phyloP scores from a whole-genome alignment of 2,797 vertebrate genomes.

The Crenuchus spilurus region DNA sequence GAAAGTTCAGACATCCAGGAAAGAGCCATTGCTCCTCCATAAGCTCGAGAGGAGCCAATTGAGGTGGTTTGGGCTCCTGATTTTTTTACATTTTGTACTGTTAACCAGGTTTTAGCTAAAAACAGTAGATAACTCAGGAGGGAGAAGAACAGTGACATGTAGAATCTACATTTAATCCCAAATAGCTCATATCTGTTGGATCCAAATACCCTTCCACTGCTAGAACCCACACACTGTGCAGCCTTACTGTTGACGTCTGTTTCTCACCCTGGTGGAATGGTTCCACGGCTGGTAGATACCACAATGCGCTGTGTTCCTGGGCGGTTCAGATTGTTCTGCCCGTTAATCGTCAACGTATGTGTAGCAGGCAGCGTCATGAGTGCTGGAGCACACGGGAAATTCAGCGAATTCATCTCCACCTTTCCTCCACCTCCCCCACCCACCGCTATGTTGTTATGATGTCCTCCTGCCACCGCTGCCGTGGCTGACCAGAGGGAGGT shows the following conservation, averaged over 20 bases:
- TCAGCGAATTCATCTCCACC: slow-evolving; percentile 69
- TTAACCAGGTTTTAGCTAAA: too few species aligned
- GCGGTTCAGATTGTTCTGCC: slow-evolving; percentile 95
- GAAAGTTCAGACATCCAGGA: too few species aligned
- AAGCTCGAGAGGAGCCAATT: too few species aligned
- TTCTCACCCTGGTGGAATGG: slow-evolving; percentile 90
- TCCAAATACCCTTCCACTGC: too few species aligned
- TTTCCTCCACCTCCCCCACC: slow-evolving; percentile 66
- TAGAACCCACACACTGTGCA: too few species aligned
- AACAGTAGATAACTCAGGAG: too few species aligned
- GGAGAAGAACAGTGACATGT: too few species aligned
- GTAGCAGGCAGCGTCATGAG: slow-evolving; percentile 64
- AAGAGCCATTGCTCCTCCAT: too few species aligned
- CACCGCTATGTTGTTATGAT: slow-evolving; percentile 73
- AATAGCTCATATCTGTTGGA: too few species aligned
- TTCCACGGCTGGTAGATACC: slow-evolving; percentile 78
- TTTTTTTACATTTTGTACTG: too few species aligned
- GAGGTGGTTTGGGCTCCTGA: too few species aligned
- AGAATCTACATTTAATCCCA: too few species aligned
- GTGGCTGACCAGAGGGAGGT: slow-evolving; percentile 82
- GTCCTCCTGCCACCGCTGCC: slow-evolving; percentile 67
- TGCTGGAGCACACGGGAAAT: slow-evolving; percentile 78
- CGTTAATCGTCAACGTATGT: slow-evolving; percentile 79
- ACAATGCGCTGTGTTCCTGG: slow-evolving; percentile 86
- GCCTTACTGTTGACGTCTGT: not conserved